Evolutionary conservation across 1,140 invertebrate species (phyloP).

Genomic region (Coptotermes formosanus): DNA sequence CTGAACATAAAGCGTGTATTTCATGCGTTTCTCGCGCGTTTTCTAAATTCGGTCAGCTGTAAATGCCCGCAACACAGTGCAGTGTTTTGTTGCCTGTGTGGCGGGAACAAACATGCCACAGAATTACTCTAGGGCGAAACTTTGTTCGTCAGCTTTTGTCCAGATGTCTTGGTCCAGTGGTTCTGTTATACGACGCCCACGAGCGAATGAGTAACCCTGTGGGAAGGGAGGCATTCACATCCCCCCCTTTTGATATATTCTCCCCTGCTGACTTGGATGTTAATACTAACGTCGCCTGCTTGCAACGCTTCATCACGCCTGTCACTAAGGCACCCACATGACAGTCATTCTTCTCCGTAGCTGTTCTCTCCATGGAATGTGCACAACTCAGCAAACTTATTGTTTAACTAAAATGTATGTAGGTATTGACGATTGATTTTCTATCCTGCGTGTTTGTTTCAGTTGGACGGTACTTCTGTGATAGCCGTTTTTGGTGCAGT

Average conservation of each 20-base stretch:
- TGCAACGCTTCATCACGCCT: not conserved
- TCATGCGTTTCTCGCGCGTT: too few species aligned
- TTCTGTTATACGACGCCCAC: constrained; percentile 2
- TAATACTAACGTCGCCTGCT: not conserved
- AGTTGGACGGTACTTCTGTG: too few species aligned
- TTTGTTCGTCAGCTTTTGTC: not conserved
- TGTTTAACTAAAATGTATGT: too few species aligned
- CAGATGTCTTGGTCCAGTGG: not conserved
- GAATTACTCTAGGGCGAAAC: not conserved
- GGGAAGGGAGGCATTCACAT: not conserved
- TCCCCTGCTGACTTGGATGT: not conserved
- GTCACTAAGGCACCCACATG: not conserved
- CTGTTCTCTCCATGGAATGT: not conserved
- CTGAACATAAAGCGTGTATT: too few species aligned
- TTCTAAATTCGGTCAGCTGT: too few species aligned
- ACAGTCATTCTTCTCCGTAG: not conserved
- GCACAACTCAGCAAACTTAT: too few species aligned
- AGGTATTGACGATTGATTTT: too few species aligned
- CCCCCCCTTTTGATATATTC: not conserved
- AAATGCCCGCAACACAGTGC: too few species aligned
- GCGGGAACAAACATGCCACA: not conserved
- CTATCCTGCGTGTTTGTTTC: too few species aligned
- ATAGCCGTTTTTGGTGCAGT: too few species aligned
- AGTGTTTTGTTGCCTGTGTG: not conserved
- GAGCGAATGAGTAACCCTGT: not conserved